Evolutionary conservation across 1,140 invertebrate species (phyloP).

Genomic region (Drosophila pseudoobscura): DNA sequence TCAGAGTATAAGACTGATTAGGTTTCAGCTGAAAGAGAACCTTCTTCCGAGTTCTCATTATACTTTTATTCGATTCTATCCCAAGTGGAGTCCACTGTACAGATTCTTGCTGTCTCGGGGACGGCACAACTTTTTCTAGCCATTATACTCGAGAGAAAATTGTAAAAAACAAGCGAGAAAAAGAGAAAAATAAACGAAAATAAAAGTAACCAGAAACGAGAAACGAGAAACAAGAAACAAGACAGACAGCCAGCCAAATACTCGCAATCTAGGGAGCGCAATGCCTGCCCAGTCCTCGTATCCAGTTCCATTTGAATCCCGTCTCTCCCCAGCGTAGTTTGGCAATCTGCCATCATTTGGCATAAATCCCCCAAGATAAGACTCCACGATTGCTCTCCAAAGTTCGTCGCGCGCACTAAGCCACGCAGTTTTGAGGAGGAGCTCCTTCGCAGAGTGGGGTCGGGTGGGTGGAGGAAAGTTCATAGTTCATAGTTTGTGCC

Average conservation of each 20-base stretch:
- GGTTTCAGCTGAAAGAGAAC: no score
- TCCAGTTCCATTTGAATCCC: slow-evolving; percentile 44
- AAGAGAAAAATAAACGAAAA: slow-evolving; percentile 59
- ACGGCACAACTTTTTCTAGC: slow-evolving; percentile 66
- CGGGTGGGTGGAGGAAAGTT: slow-evolving; percentile 6
- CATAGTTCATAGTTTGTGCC: slow-evolving; percentile 60
- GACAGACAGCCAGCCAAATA: slow-evolving; percentile 17
- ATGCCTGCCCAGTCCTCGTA: slow-evolving; percentile 33
- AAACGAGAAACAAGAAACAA: slow-evolving; percentile 19
- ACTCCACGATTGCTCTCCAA: slow-evolving; percentile 66
- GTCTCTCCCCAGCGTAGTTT: slow-evolving; percentile 25
- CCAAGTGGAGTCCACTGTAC: slow-evolving; percentile 34
- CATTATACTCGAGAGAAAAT: slow-evolving; percentile 67
- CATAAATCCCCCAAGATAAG: slow-evolving; percentile 74
- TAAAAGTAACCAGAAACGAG: slow-evolving; percentile 50
- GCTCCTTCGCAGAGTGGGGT: slow-evolving; percentile 16
- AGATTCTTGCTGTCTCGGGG: slow-evolving; percentile 21
- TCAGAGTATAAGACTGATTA: no score
- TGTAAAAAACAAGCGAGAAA: slow-evolving; percentile 61
- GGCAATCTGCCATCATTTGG: slow-evolving; percentile 80
- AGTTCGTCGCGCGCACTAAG: slow-evolving; percentile 63
- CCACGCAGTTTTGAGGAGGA: slow-evolving; percentile 53
- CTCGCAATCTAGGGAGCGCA: slow-evolving; percentile 41
- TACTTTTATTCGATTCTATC: neutral
- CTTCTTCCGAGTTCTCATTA: no score